These are phyloP conservation scores for Heptranchias perlo DNA, from an alignment of 2,113 vertebrate genomes.

Conservation along the genomic window DNA sequence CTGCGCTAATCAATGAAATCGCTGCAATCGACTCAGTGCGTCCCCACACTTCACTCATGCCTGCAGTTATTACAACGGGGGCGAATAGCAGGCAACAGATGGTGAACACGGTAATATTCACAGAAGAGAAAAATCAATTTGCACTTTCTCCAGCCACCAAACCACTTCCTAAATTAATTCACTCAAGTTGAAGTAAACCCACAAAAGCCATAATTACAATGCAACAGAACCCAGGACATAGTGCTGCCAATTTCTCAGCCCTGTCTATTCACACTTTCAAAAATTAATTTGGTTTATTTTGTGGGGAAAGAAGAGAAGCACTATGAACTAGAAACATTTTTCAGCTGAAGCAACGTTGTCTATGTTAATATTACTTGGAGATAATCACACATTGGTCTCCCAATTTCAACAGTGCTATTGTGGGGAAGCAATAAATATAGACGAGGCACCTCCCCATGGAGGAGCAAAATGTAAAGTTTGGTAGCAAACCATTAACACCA, in stretches of 20 bases:
- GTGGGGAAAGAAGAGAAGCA: neutral
- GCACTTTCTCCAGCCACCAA: slow-evolving; percentile 1
- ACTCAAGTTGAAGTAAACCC: neutral
- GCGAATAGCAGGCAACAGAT: neutral
- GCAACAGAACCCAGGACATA: neutral
- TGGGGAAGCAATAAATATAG: neutral
- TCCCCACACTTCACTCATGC: neutral
- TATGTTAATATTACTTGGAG: neutral
- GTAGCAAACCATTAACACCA: neutral
- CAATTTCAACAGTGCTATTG: neutral
- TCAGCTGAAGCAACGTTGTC: neutral
- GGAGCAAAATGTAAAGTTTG: neutral
- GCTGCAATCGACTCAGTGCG: neutral
- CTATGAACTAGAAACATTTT: neutral
- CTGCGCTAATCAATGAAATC: neutral
- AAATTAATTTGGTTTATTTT: neutral
- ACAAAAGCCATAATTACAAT: neutral
- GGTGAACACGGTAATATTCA: neutral
- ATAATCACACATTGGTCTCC: neutral
- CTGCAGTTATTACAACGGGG: neutral
- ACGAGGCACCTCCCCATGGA: neutral
- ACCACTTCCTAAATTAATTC: slow-evolving; percentile 8
- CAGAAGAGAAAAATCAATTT: neutral
- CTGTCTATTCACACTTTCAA: neutral
- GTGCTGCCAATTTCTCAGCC: neutral